phyloP scores from a whole-genome alignment of 2,113 vertebrate genomes.

The Dolichotis patagonum region DNA sequence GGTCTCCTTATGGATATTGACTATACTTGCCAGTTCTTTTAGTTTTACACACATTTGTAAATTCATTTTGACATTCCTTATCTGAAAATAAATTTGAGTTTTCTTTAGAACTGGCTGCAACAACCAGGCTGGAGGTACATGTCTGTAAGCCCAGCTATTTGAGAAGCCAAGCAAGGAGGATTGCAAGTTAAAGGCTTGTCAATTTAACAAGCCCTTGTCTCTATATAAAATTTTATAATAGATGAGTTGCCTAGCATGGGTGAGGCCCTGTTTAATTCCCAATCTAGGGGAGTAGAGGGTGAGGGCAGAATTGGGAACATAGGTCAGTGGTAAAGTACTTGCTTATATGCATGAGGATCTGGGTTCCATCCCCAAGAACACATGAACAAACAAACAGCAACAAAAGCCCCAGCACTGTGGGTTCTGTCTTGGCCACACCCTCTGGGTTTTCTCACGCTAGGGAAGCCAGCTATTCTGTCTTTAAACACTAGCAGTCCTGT shows the following conservation, averaged over 20 bases:
- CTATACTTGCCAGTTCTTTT: background rate
- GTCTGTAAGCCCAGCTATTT: background rate
- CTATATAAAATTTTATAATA: background rate
- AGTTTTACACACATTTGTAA: background rate
- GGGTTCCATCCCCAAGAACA: background rate
- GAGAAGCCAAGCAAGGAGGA: background rate
- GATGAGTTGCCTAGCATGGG: background rate
- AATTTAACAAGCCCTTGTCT: background rate
- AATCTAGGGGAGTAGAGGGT: background rate
- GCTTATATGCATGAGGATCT: background rate
- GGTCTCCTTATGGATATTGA: background rate
- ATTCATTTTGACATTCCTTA: background rate
- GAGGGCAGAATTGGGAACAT: background rate
- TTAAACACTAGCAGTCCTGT: background rate
- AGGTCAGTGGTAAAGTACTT: background rate
- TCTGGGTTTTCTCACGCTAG: background rate
- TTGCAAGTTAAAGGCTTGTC: background rate
- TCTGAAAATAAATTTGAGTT: background rate
- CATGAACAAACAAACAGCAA: background rate
- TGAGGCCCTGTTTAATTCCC: background rate
- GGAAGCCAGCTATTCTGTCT: background rate
- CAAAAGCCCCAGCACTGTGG: background rate
- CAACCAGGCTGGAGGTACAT: background rate
- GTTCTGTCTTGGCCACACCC: background rate
- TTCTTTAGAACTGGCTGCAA: background rate